Evolutionary conservation across 2,888 invertebrate species (phyloP), one percentile per base, ranked within the genome.

Genomic region (Idaea biselata): DNA sequence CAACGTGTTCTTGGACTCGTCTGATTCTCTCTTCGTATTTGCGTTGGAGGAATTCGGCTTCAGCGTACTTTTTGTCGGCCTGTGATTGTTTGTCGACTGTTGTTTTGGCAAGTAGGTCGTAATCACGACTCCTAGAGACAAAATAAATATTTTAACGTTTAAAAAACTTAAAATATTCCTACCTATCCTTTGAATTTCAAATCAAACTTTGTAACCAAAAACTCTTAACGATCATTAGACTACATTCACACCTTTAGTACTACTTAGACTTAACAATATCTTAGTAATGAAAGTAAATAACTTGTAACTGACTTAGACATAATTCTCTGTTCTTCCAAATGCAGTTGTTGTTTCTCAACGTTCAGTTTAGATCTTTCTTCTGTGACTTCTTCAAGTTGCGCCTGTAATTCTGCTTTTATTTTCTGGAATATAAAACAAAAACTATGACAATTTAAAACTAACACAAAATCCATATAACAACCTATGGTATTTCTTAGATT

Each of bases 21-120:
- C 92, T 83, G 64, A 94, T 88, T 69, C 93, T 84, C 58, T 94
- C 94, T 73, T 94, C 94, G 71, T 94, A 94, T 76, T 93, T 93
- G 16, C 83, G 80, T 74, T 94, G 89, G 1, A 93, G 84, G 59
- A 88, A 89, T 75, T 93, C 93, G 0, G 94, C 93, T 75, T 94
- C 94, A 0, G 90, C 81, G 65, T 88, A 89, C 73, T 93, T 94
- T 65, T 89, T 89, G 58, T 94, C 93, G 0, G 94, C 93, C 68
- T 92, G 93, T 16, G 94, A 90, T 78, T 94, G 94, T 76, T 94
- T 94, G 16, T 93, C 93, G 63, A 94, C 82, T 18, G 94, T 86
- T 3, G 93, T 83, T 82, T 94, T 94, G 11, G 93, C 93, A 55
- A 94, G 74, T 1, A 93, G 81, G 79, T 94, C 89, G 67, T 94